These are phyloP conservation scores for Brachypalpus laphriformis DNA, from an alignment of 2,888 invertebrate species.

Conservation along the genomic window DNA sequence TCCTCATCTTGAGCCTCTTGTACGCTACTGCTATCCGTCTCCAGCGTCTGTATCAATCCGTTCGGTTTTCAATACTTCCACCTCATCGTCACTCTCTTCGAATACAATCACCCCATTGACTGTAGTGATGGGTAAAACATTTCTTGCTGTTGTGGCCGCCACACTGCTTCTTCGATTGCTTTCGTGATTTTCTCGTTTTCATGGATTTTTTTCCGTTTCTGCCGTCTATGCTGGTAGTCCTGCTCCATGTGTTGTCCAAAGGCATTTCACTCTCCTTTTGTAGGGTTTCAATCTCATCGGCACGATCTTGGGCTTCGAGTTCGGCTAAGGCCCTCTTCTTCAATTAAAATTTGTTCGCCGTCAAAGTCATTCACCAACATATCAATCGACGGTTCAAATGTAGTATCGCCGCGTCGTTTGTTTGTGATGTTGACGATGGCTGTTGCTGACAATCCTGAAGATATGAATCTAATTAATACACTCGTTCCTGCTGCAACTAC, in stretches of 20 bases:
- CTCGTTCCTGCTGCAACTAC: neutral
- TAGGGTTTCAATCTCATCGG: constrained; percentile 93
- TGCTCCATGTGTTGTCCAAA: constrained; percentile 84
- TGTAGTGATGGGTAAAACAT: neutral
- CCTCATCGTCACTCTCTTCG: constrained; percentile 68
- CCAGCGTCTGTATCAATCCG: constrained; percentile 11
- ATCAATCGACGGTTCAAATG: constrained; percentile 96
- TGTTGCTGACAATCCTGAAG: constrained; percentile 58
- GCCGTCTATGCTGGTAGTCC: constrained; percentile 32
- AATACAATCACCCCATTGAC: constrained; percentile 56
- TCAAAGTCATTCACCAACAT: constrained; percentile 99
- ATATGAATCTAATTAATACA: constrained; percentile 37
- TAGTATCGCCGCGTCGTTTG: constrained; percentile 81
- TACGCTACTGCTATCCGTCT: constrained; percentile 27
- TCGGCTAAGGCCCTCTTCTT: constrained; percentile 98
- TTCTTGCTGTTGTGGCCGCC: neutral
- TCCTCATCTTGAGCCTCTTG: neutral
- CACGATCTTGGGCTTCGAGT: constrained; percentile 91
- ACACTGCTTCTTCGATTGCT: constrained; percentile 45
- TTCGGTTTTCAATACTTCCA: constrained; percentile 47
- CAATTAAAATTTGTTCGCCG: constrained; percentile 97
- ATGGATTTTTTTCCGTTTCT: constrained; percentile 66
- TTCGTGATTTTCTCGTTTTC: constrained; percentile 35
- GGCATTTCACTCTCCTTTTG: constrained; percentile 98
- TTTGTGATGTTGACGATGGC: constrained; percentile 75